Evolutionary conservation across 2,888 invertebrate species (phyloP), one percentile per base, ranked within the genome.

Genomic region (Drosophila kanekoi): DNA sequence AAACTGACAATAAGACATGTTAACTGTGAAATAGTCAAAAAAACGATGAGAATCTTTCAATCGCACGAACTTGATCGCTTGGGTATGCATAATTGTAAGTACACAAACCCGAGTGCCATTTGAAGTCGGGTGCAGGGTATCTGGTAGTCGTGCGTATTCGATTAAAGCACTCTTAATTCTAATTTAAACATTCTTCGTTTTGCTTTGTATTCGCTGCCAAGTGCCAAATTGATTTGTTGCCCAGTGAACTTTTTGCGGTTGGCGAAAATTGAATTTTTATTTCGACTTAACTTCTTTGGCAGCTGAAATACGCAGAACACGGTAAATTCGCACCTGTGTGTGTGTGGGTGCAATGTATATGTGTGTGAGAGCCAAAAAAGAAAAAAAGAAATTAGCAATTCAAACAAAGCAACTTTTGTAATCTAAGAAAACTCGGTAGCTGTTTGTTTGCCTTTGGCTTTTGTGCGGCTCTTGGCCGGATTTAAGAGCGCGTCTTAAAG

Each of bases 151-250:
- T 14, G 8, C 5, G 14, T 4, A 0, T 16, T 23, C 1, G 4
- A 8, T 28, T 1, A 23, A 5, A 23, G 23, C 6, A n/a, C 28
- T 10, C 10, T 14, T 14, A 45, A 38, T 32, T 20, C 35, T 41
- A 44, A 71, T 63, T 60, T 43, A 28, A 59, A 47, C 67, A 47
- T 43, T 28, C 38, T 47, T 63, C 58, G 45, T 64, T 73, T 67
- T 54, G 37, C 53, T 53, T 56, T 48, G 51, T 44, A 49, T 63
- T n/a, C 14, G 51, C 44, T 41, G 80, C 74, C 62, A 72, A 71
- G 65, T 60, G 60, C 45, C 40, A 81, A 81, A 79, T 87, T 83
- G 84, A 83, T 84, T 87, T 84, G 87, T 74, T 78, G 81, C 72
- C 60, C 54, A 62, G 32, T 56, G 5, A 68, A 77, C 74, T 79